phyloP scores from a whole-genome alignment of 2,888 invertebrate species.

The Acronicta alni region DNA sequence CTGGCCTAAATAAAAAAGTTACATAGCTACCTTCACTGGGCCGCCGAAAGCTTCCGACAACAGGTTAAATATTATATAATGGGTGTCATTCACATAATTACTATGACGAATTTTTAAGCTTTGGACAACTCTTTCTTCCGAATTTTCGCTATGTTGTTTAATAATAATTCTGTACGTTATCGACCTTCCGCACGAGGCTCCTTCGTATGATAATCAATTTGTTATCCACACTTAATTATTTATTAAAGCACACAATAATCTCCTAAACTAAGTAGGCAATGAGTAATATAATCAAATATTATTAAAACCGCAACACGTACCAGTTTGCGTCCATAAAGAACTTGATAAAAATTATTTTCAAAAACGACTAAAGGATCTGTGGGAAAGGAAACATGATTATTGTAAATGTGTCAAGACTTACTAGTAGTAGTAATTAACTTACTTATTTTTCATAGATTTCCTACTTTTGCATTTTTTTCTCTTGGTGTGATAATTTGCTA shows the following conservation, averaged over 20 bases:
- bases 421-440: no score
- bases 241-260: neutral
- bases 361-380: conserved; percentile 44
- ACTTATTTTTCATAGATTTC: no score
- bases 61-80: conserved; percentile 26
- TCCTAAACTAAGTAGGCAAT: neutral
- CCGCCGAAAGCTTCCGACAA: conserved; percentile 27
- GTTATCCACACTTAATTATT: neutral
- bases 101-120: conserved; percentile 28
- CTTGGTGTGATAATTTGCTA: no score
- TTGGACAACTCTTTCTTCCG: conserved; percentile 18
- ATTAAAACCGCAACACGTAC: conserved; percentile 22
- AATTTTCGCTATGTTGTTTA: conserved; percentile 7
- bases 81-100: conserved; percentile 44
- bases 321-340: conserved; percentile 36
- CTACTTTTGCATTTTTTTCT: no score
- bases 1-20: conserved; percentile 26
- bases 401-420: no score
- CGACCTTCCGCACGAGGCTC: neutral
- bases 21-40: conserved; percentile 28
- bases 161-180: neutral
- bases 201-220: neutral
- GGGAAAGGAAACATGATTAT: neutral
- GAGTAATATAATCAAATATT: neutral
- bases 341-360: conserved; percentile 34